Evolutionary conservation across 2,888 invertebrate species (phyloP).

Genomic region (Pheosia tremula): DNA sequence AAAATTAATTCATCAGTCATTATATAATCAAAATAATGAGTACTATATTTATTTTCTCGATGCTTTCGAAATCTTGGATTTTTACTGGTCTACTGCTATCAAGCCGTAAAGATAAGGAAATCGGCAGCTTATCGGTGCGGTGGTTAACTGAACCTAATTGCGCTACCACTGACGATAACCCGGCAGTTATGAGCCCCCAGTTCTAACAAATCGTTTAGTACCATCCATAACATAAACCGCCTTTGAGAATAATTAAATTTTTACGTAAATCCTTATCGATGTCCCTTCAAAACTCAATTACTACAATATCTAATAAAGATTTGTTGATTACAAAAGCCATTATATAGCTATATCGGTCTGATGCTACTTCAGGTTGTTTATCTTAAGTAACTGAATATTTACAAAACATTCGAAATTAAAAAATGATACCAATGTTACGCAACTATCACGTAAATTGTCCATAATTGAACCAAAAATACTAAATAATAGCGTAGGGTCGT

Average conservation of each 20-base stretch:
- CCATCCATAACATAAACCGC: constrained; percentile 19
- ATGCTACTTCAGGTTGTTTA: too few relatives aligned
- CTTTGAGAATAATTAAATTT: constrained; percentile 7
- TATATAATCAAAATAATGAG: too few relatives aligned
- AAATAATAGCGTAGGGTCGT: constrained; percentile 24
- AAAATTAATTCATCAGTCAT: too few relatives aligned
- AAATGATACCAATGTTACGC: not conserved
- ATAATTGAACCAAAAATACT: constrained; percentile 28
- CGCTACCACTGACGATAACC: constrained; percentile 64
- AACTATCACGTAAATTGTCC: constrained; percentile 23
- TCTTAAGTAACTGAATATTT: too few relatives aligned
- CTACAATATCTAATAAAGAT: not conserved
- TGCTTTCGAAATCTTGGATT: not conserved
- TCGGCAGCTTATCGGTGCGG: constrained; percentile 47
- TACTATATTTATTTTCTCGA: not conserved
- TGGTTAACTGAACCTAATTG: constrained; percentile 61
- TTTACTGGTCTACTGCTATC: not conserved
- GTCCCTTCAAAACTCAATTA: not conserved
- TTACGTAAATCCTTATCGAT: not conserved
- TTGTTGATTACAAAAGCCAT: too few relatives aligned
- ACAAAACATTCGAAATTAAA: not conserved
- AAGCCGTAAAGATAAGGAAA: constrained; percentile 55
- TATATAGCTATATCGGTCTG: too few relatives aligned
- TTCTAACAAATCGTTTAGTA: constrained; percentile 37
- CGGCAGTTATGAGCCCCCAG: constrained; percentile 58